These are phyloP conservation scores for Smutsia temminckii DNA, from an alignment of 2,797 vertebrate genomes.

Conservation along the genomic window DNA sequence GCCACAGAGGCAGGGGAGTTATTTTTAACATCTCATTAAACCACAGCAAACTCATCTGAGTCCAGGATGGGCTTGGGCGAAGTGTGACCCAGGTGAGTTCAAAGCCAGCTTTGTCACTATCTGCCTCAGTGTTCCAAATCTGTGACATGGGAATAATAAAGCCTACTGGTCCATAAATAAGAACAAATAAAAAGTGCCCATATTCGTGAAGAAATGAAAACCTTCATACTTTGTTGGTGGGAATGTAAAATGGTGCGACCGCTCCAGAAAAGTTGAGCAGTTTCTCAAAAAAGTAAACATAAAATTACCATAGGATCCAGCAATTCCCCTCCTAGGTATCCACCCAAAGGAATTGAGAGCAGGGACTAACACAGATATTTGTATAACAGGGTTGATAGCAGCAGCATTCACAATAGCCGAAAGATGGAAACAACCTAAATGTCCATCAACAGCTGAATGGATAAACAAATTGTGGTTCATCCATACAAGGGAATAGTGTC, in stretches of 20 bases:
- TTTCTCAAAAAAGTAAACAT: not conserved
- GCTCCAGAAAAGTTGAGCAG: not conserved
- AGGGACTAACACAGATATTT: not conserved
- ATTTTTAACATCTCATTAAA: not conserved
- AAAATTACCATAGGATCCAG: not conserved
- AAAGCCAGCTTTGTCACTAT: not conserved
- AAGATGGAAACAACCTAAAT: not conserved
- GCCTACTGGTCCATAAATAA: not conserved
- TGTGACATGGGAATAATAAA: not conserved
- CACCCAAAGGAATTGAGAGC: not conserved
- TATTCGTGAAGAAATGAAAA: not conserved
- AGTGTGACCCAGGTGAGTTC: not conserved
- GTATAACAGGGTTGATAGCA: not conserved
- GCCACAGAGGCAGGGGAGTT: not conserved
- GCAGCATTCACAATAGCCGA: not conserved
- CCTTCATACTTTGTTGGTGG: not conserved
- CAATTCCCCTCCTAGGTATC: not conserved
- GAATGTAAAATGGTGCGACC: not conserved
- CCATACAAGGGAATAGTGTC: not conserved
- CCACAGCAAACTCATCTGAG: not conserved
- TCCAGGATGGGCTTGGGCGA: too few species aligned
- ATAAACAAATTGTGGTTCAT: not conserved
- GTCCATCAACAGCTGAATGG: not conserved
- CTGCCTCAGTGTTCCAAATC: not conserved
- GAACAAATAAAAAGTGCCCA: not conserved